Percentiles rank a stretch among this genome's conserved stretches.
phyloP scores from a whole-genome alignment of 2,888 invertebrate genomes.

The Cerastis rubricosa region DNA sequence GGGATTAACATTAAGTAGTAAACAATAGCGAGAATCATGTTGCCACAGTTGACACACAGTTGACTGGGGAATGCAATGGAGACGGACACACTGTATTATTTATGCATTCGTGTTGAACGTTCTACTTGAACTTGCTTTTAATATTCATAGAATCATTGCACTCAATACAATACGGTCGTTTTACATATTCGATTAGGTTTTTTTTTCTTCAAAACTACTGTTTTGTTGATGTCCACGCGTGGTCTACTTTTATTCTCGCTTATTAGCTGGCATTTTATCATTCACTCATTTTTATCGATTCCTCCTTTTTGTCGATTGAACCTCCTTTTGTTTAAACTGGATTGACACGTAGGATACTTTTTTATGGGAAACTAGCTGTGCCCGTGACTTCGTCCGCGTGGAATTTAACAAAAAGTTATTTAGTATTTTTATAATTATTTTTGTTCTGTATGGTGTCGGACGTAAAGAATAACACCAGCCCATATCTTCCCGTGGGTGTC shows the following conservation, averaged over 20 bases:
- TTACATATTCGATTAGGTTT: background rate
- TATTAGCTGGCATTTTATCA: background rate
- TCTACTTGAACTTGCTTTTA: background rate
- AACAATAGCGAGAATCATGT: conserved; percentile 49
- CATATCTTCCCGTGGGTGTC: too few relatives aligned
- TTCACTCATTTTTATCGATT: too few relatives aligned
- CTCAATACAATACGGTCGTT: background rate
- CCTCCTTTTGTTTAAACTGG: too few relatives aligned
- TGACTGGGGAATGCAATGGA: background rate
- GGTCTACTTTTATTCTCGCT: background rate
- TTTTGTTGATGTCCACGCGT: background rate
- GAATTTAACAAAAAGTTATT: too few relatives aligned
- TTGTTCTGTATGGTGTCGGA: too few relatives aligned
- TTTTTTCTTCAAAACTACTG: background rate
- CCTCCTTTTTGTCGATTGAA: background rate
- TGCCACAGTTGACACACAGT: too few relatives aligned
- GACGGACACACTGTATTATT: background rate
- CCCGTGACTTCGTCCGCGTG: too few relatives aligned
- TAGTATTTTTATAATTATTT: too few relatives aligned
- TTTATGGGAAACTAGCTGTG: too few relatives aligned
- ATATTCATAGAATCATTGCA: conserved; percentile 12
- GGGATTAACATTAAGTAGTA: conserved; percentile 18
- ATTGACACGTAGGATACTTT: too few relatives aligned
- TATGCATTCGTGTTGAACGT: background rate
- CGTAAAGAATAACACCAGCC: too few relatives aligned